These are phyloP conservation scores for Empis livida DNA, from an alignment of 2,888 invertebrate species.

Conservation along the genomic window DNA sequence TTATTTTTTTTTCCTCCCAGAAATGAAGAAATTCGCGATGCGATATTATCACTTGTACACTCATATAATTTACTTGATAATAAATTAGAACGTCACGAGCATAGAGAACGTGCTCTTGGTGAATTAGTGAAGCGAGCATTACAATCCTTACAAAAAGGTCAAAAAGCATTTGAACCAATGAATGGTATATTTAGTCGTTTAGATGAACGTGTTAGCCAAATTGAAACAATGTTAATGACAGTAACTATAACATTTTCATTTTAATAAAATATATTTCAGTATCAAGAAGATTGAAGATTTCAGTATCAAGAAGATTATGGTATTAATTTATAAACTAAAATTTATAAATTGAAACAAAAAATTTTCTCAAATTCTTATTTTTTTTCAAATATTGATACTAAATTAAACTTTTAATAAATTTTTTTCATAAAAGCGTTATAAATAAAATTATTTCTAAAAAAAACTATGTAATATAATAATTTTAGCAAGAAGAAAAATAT, in stretches of 20 bases:
- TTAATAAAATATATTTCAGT: too few species aligned
- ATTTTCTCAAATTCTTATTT: neutral
- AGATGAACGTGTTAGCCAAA: conserved; percentile 61
- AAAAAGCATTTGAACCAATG: conserved; percentile 53
- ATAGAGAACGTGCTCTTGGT: conserved; percentile 62
- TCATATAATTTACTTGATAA: conserved; percentile 67
- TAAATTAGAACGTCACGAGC: conserved; percentile 74
- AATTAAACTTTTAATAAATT: too few species aligned
- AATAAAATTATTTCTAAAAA: too few species aligned
- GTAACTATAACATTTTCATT: conserved; percentile 38
- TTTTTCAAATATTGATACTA: too few species aligned
- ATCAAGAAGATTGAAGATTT: too few species aligned
- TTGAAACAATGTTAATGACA: conserved; percentile 62
- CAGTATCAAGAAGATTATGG: too few species aligned
- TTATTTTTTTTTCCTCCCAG: conserved; percentile 8
- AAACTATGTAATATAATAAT: too few species aligned
- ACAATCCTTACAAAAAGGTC: conserved; percentile 55
- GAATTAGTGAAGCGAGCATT: conserved; percentile 67
- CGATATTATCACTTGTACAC: conserved; percentile 65
- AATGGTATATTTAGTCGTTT: conserved; percentile 55
- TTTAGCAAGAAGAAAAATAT: conserved; percentile 34
- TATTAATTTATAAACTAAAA: too few species aligned
- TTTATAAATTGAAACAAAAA: too few species aligned
- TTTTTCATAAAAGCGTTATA: too few species aligned
- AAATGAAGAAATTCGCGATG: conserved; percentile 44